Base-by-base conservation (phyloP, 2,888 invertebrate species). In the Plagiodera versicolora region DNA sequence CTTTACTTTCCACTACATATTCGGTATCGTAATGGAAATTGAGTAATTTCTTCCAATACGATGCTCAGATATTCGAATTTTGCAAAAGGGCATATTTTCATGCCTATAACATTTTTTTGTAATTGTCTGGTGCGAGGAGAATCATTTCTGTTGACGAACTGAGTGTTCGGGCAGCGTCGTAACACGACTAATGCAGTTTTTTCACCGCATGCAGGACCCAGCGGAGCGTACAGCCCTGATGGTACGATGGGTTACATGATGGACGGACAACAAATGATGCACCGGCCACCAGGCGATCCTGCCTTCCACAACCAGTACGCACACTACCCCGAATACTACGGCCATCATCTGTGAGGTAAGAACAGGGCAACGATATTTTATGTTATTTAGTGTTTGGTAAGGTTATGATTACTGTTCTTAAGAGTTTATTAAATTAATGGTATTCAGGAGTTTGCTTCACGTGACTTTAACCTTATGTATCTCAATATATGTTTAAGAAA, bases 241-340 rank as follows among this genome's bases (percentile, higher is more conserved):
- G 94, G 93, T 77, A 89, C 92, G 80, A 94, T 94, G 89, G 94
- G 95, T 82, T 95, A 95, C 83, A 96, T 96, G 92, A 95, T 96
- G 94, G 96, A 97, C 84, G 93, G 94, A 75, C 94, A 94, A 84
- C 94, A 94, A 84, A 95, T 95, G 94, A 94, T 94, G 92, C 94
- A 94, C 86, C 90, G 94, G 86, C 92, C 94, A 78, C 94, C 94
- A 72, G 91, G 92, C 74, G 94, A 94, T 85, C 91, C 94, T 63
- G 89, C 91, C 84, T 94, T 94, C 88, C 94, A 94, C 86, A 93
- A 94, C 85, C 93, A 94, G 80, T 94, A 94, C 85, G 89, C 90
- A 79, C 93, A 94, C 85, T 94, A 90, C 81, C 89, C 94, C 75
- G 93, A 94, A 84, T 94, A 94, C 86, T 94, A 94, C 83, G 94